Conservation (phyloP, 2,888 invertebrate genomes). For the Tenodera sinensis region DNA sequence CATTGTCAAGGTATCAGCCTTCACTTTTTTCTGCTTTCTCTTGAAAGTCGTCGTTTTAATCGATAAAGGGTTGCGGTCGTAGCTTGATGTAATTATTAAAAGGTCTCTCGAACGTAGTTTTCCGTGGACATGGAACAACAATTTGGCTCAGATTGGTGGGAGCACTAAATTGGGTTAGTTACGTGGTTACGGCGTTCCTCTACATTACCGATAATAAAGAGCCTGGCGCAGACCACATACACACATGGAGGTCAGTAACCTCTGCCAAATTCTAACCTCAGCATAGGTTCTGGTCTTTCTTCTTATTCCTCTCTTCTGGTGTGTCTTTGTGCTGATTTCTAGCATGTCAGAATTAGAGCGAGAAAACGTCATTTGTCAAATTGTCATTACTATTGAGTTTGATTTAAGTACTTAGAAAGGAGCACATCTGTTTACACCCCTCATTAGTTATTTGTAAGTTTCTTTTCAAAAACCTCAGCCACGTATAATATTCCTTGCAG, state of each 20-base stretch:
- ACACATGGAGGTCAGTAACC: neutral
- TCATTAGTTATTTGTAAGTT: too few species aligned
- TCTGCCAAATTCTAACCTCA: neutral
- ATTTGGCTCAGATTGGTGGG: neutral
- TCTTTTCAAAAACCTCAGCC: too few species aligned
- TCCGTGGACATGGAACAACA: neutral
- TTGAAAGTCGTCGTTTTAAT: neutral
- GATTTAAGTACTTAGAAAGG: too few species aligned
- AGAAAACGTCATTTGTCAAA: too few species aligned
- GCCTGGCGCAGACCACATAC: neutral
- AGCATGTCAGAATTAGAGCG: too few species aligned
- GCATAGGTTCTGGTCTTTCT: neutral
- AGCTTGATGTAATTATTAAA: neutral
- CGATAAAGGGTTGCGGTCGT: neutral
- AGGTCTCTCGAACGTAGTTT: neutral
- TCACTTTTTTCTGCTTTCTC: neutral
- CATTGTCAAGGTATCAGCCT: neutral
- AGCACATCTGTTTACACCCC: too few species aligned
- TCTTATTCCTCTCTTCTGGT: neutral
- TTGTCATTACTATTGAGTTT: too few species aligned
- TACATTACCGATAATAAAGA: neutral
- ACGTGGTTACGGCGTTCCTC: neutral
- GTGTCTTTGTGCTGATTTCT: too few species aligned
- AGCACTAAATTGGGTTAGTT: neutral
- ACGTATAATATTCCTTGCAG: too few species aligned